Percentiles rank a stretch among this genome's conserved stretches.
Conservation (phyloP, 2,888 invertebrate species). For the Aromia moschata region DNA sequence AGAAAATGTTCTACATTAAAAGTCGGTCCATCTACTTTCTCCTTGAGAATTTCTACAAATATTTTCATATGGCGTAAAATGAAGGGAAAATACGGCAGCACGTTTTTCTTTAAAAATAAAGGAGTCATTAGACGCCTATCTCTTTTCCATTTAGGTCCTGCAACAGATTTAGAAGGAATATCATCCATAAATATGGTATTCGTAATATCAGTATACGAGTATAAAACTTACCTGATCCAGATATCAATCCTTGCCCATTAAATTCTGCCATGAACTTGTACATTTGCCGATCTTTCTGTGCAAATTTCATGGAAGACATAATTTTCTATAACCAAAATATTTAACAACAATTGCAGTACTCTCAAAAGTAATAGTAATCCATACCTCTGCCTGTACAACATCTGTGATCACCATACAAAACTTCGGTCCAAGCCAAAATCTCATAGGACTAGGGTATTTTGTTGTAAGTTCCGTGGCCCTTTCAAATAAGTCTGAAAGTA, state of each 20-base stretch:
- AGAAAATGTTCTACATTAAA: constrained; percentile 42
- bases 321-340: constrained; percentile 41
- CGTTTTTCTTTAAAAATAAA: constrained; percentile 42
- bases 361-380: background rate
- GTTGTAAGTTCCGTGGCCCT: constrained; percentile 26
- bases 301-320: constrained; percentile 43
- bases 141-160: constrained; percentile 48
- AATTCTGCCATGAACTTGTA: constrained; percentile 45
- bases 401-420: constrained; percentile 42
- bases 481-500: constrained; percentile 42
- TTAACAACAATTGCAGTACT: background rate
- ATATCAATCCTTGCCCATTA: constrained; percentile 45
- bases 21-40: constrained; percentile 30
- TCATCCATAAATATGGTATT: background rate
- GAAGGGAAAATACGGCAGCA: constrained; percentile 36
- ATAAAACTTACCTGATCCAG: constrained; percentile 42
- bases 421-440: constrained; percentile 47
- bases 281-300: constrained; percentile 42
- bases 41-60: constrained; percentile 32
- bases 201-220: background rate
- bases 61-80: constrained; percentile 40
- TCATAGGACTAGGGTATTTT: constrained; percentile 41
- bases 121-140: constrained; percentile 45
- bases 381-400: constrained; percentile 44
- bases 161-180: too few species aligned